Conservation (phyloP, 2,797 vertebrate genomes). For the Halcyon chelicuti region DNA sequence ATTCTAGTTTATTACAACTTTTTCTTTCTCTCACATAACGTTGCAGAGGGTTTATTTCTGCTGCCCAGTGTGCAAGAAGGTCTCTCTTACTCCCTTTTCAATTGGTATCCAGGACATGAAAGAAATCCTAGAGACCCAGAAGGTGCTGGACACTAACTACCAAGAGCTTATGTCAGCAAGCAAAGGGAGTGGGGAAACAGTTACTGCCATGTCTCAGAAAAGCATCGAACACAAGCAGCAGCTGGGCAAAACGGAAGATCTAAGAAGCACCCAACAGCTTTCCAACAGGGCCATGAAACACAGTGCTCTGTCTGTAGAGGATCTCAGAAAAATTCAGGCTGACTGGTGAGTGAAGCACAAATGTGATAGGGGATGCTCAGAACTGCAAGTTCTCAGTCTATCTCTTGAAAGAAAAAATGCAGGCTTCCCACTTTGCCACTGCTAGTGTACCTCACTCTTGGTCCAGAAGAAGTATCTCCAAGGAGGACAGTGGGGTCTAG, state of each 20-base stretch:
- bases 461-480: not conserved
- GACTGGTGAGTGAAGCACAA: conserved; percentile 74
- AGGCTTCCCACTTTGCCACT: not conserved
- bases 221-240: not conserved
- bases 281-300: conserved; percentile 40
- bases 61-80: not conserved
- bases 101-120: conserved; percentile 43
- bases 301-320: conserved; percentile 36
- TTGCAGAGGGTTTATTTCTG: not conserved
- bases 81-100: conserved; percentile 44
- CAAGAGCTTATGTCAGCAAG: not conserved
- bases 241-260: not conserved
- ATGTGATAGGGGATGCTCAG: not conserved
- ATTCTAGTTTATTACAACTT: not conserved
- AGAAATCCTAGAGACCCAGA: not conserved
- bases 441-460: not conserved
- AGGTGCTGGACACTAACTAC: not conserved
- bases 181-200: not conserved
- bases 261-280: conserved; percentile 12
- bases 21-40: not conserved
- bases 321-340: conserved; percentile 76
- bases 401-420: not conserved
- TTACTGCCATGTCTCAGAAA: not conserved
- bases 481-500: not conserved
- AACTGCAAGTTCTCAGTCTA: not conserved